Evolutionary conservation across 2,888 invertebrate genomes (phyloP).

Genomic region (Nymphalis c-album): DNA sequence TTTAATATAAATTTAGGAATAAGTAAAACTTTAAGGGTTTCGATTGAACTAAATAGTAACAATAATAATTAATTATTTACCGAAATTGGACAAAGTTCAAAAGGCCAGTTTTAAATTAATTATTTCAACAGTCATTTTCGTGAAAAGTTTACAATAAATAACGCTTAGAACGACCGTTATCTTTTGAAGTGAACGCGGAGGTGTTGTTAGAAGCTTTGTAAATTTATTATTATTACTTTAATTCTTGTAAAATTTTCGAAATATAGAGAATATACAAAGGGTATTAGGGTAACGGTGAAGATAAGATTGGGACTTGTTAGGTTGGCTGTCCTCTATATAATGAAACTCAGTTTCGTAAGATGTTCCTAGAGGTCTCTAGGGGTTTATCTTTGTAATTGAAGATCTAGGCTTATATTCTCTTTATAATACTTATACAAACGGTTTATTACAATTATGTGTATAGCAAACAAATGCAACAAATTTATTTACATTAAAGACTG

Average conservation of each 20-base stretch:
- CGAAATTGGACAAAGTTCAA: constrained; percentile 14
- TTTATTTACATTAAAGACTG: too few species aligned
- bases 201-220: constrained; percentile 33
- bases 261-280: constrained; percentile 22
- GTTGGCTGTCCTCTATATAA: not conserved
- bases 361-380: too few species aligned
- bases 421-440: too few species aligned
- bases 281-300: constrained; percentile 20
- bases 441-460: too few species aligned
- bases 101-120: constrained; percentile 32
- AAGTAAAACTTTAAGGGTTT: not conserved
- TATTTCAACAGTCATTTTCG: constrained; percentile 24
- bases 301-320: constrained; percentile 9
- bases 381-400: too few species aligned
- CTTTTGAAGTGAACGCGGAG: constrained; percentile 23
- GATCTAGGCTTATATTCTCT: too few species aligned
- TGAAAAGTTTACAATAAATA: constrained; percentile 32
- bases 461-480: too few species aligned
- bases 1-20: not conserved
- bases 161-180: constrained; percentile 25
- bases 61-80: constrained; percentile 15
- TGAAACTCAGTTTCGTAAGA: not conserved
- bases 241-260: constrained; percentile 31
- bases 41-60: not conserved
- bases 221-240: constrained; percentile 35